phyloP scores from a whole-genome alignment of 2,797 vertebrate species.

The Amniataba percoides region DNA sequence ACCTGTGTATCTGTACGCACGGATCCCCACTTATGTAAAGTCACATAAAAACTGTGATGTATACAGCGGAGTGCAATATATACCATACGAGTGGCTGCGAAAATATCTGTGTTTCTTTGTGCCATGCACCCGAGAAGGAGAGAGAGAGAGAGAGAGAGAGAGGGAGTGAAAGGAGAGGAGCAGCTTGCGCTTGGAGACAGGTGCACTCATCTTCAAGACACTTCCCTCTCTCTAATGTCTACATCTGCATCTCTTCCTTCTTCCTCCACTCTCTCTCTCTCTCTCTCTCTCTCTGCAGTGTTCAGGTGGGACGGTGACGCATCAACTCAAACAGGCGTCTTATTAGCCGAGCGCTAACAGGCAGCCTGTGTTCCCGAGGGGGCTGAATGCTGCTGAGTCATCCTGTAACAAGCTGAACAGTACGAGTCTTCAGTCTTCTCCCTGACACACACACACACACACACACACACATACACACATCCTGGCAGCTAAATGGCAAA shows the following conservation, averaged over 20 bases:
- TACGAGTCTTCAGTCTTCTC: constrained; percentile 47
- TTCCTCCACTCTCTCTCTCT: not conserved
- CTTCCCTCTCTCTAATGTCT: constrained; percentile 56
- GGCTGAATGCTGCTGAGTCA: constrained; percentile 75
- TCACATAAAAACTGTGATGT: constrained; percentile 13
- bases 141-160: not conserved
- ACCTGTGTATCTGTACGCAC: not conserved
- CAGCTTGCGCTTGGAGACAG: constrained; percentile 62
- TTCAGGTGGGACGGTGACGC: constrained; percentile 73
- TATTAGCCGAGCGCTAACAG: constrained; percentile 76
- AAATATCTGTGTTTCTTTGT: constrained; percentile 23
- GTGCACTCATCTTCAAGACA: constrained; percentile 65
- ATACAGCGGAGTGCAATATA: not conserved
- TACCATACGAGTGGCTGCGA: not conserved
- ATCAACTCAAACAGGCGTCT: constrained; percentile 65
- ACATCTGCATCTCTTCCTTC: constrained; percentile 45
- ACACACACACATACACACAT: constrained; percentile 27
- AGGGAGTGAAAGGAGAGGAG: constrained; percentile 9
- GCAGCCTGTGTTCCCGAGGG: constrained; percentile 67
- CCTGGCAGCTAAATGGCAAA: constrained; percentile 28
- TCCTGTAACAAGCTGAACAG: constrained; percentile 58
- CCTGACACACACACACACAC: constrained; percentile 26
- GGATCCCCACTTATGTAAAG: not conserved
- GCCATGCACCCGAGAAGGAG: not conserved
- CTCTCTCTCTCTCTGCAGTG: constrained; percentile 40